A percentile compares a stretch with the other conserved stretches of the same genome.
Conservation (phyloP, 2,113 vertebrate genomes). For the Corythaixoides concolor region DNA sequence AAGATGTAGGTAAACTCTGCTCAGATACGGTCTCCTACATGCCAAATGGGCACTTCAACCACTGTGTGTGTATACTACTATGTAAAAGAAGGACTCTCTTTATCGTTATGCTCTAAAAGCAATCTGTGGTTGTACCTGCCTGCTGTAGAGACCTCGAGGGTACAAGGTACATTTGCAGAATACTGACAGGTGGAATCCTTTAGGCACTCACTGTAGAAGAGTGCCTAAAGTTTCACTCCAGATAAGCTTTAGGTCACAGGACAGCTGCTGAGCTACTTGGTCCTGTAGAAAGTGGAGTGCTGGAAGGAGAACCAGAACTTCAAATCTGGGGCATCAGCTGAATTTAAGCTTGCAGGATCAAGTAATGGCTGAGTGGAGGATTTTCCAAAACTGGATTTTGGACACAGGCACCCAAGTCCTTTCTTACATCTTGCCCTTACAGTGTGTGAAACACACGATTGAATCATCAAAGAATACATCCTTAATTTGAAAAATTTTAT, state of each 20-base stretch:
- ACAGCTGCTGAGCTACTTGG: neutral
- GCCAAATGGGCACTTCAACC: neutral
- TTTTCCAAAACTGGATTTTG: neutral
- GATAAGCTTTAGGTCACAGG: neutral
- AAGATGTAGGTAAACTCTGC: neutral
- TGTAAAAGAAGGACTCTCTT: neutral
- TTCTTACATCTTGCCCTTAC: neutral
- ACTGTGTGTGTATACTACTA: rapidly evolving
- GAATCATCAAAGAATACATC: neutral
- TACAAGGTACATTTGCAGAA: neutral
- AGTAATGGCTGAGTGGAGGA: neutral
- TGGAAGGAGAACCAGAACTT: neutral
- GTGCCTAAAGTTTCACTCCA: neutral
- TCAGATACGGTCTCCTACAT: neutral
- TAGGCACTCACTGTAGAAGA: neutral
- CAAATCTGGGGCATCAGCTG: neutral
- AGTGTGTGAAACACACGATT: neutral
- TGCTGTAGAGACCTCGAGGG: neutral
- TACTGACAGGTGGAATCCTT: neutral
- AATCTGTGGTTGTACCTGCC: neutral
- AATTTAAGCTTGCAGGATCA: neutral
- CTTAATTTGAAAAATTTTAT: neutral
- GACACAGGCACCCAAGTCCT: rapidly evolving
- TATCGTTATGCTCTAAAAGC: neutral
- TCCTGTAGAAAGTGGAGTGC: neutral